These are phyloP conservation scores for Phaetusa simplex DNA, from an alignment of 2,113 vertebrate genomes.

Conservation along the genomic window DNA sequence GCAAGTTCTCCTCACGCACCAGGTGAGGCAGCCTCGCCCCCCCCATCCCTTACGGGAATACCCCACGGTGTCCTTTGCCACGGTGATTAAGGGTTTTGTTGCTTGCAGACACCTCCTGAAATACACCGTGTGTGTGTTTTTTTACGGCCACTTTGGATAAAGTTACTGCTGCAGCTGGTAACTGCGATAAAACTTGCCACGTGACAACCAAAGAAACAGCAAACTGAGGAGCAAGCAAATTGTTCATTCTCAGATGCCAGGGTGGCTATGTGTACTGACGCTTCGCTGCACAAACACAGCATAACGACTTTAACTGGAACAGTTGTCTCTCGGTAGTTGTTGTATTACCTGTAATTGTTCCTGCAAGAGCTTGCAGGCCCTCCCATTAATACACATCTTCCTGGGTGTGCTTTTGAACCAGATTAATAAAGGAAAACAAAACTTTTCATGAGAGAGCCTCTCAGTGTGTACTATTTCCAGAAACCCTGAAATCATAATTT, in stretches of 20 bases:
- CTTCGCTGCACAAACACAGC: not conserved
- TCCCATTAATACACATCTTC: not conserved
- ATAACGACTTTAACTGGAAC: not conserved
- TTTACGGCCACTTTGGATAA: not conserved
- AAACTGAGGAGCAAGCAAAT: not conserved
- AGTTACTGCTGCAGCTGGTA: not conserved
- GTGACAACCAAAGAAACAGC: not conserved
- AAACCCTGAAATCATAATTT: not conserved
- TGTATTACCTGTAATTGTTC: not conserved
- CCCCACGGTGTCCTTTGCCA: accelerated
- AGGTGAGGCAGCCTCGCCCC: not conserved
- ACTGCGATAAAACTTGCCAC: not conserved
- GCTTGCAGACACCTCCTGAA: not conserved
- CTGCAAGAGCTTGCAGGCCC: not conserved
- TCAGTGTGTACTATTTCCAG: not conserved
- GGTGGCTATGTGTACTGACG: accelerated
- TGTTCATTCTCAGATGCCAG: not conserved
- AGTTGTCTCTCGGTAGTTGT: not conserved
- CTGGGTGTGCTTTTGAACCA: not conserved
- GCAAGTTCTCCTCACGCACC: not conserved
- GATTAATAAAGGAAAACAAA: not conserved
- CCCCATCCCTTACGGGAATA: not conserved
- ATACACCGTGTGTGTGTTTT: not conserved
- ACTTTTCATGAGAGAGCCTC: not conserved
- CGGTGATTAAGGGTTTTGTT: not conserved